These are phyloP conservation scores for Heptranchias perlo DNA, from an alignment of 2,113 vertebrate species.

Conservation along the genomic window DNA sequence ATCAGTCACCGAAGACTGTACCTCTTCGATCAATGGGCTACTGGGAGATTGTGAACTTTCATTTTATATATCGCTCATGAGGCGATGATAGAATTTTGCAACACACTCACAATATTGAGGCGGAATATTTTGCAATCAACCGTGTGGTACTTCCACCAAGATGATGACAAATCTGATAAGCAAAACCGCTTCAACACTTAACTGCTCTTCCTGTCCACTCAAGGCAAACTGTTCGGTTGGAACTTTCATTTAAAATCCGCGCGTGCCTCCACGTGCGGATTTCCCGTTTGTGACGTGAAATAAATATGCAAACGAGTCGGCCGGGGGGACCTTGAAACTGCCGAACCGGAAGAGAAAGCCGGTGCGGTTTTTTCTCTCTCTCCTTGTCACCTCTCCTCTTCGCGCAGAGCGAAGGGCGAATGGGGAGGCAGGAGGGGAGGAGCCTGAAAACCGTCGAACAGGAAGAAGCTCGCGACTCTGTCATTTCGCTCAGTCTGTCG, in stretches of 20 bases:
- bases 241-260: conserved; percentile 2
- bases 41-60: not conserved
- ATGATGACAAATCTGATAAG: not conserved
- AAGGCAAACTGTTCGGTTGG: not conserved
- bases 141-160: not conserved
- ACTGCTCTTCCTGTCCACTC: too few species aligned
- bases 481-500: conserved; percentile 34
- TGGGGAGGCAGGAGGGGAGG: conserved; percentile 2
- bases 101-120: not conserved
- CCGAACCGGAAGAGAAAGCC: conserved; percentile 34
- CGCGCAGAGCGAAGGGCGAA: not conserved
- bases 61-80: not conserved
- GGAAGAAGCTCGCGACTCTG: conserved; percentile 37
- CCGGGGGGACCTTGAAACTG: not conserved
- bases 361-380: not conserved
- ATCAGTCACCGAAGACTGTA: not conserved
- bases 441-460: conserved; percentile 37
- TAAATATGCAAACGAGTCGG: not conserved
- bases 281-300: conserved; percentile 29
- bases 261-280: conserved; percentile 13
- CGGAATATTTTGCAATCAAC: not conserved
- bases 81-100: not conserved
- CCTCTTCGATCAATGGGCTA: not conserved
- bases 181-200: not conserved
- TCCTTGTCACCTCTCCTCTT: not conserved